Evolutionary conservation across 2,797 vertebrate species (phyloP), one percentile per base, ranked within the genome.

Genomic region (Hypotaenidia philippensis): DNA sequence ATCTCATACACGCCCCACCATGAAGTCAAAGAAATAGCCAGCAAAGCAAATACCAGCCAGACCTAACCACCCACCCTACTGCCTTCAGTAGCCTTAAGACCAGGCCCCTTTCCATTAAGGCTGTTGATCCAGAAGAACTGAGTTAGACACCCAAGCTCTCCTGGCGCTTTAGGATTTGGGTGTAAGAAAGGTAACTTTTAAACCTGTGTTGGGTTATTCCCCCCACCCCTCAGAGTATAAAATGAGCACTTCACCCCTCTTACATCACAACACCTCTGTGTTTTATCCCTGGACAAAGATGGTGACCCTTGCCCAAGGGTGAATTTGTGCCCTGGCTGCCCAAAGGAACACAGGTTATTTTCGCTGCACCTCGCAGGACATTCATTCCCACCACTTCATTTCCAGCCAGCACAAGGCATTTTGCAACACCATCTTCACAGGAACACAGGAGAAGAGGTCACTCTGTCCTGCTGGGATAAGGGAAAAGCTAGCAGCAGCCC

Each of bases 261-360:
- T 26, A 22, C 10, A 16, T 32, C 16, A 31, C 2, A 5, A 8
- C 22, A 47, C 4, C 40, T 32, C 40, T 26, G 4, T 29, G 38
- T 44, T 72, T 26, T 10, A 34, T 38, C 55, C 78, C 47, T 55
- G 26, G 29, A 64, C 52, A 69, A 64, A 69, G 25, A 32, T 10
- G 11, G 32, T 65, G 31, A 71, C 5, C 26, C 34, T 65, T 66
- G 20, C 53, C 20, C 18, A 41, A 21, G n/a, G 22, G 32, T 31
- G 15, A 69, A 38, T 9, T 31, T 45, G 16, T 45, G 50, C 4
- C 32, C 29, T 64, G 38, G 26, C 29, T 47, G 23, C 11, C 25
- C 19, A 1, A 0, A 52, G 21, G 38, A 29, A 16, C 1, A 1
- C 45, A 22, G 32, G 18, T 59, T 3, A 0, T 9, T 10, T 59